These are phyloP conservation scores for Agriopis marginaria DNA, from an alignment of 2,888 invertebrate species.

Conservation along the genomic window DNA sequence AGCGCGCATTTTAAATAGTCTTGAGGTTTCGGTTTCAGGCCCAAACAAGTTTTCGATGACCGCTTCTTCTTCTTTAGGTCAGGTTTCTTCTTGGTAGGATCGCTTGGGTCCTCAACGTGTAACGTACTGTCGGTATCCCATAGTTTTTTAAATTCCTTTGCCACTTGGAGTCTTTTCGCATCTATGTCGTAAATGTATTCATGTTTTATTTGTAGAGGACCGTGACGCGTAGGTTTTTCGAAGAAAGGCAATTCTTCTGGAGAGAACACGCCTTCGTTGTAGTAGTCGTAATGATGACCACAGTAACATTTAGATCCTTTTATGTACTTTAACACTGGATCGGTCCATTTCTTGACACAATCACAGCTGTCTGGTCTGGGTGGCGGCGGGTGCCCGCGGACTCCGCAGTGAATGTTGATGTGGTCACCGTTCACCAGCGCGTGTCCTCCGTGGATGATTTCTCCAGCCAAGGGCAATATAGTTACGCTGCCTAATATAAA, in stretches of 20 bases:
- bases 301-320: conserved; percentile 71
- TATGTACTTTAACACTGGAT: conserved; percentile 63
- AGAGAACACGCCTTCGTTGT: conserved; percentile 67
- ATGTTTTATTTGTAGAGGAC: conserved; percentile 66
- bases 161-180: conserved; percentile 60
- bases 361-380: conserved; percentile 65
- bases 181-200: conserved; percentile 73
- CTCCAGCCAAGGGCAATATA: conserved; percentile 64
- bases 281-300: conserved; percentile 71
- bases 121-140: conserved; percentile 76
- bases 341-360: conserved; percentile 70
- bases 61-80: conserved; percentile 59
- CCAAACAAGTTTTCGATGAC: conserved; percentile 64
- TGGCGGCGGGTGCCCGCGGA: conserved; percentile 58
- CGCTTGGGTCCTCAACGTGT: conserved; percentile 52
- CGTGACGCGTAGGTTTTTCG: conserved; percentile 62
- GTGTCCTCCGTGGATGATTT: conserved; percentile 75
- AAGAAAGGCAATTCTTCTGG: conserved; percentile 71
- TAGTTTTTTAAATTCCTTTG: conserved; percentile 70
- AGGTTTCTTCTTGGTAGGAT: conserved; percentile 53
- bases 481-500: conserved; percentile 66
- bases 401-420: conserved; percentile 72
- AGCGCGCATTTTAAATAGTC: conserved; percentile 76
- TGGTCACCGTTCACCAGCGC: conserved; percentile 51
- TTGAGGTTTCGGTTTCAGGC: conserved; percentile 61